phyloP scores from a whole-genome alignment of 1,140 invertebrate species.

The Berghia stephanieae region DNA sequence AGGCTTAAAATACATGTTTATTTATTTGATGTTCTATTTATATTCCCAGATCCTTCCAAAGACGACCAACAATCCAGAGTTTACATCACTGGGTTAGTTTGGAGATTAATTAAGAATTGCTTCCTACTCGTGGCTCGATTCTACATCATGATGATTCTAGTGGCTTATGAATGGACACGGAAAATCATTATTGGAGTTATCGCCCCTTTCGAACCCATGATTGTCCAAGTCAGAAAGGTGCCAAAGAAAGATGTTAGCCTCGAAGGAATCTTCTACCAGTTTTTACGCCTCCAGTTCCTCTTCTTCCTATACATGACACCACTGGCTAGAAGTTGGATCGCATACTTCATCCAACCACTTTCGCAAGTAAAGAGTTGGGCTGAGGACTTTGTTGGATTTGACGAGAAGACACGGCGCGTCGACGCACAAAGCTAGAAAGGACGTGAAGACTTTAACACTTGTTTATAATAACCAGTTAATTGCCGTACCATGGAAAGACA shows the following conservation, averaged over 20 bases:
- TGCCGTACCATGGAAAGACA: no score
- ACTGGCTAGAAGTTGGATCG: background rate
- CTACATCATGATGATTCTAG: background rate
- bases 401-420: no score
- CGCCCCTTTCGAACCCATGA: background rate
- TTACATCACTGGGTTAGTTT: no score
- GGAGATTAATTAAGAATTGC: no score
- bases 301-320: background rate
- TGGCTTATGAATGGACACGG: background rate
- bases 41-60: no score
- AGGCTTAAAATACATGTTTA: no score
- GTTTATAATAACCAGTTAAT: no score
- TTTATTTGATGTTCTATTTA: no score
- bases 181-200: background rate
- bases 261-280: constrained; percentile 20
- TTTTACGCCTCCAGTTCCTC: constrained; percentile 3
- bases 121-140: no score
- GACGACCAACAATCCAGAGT: no score
- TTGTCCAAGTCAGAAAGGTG: constrained; percentile 8
- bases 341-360: background rate
- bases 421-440: no score
- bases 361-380: background rate
- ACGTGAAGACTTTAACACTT: no score
- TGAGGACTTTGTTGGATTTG: background rate
- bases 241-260: constrained; percentile 17